Percentiles rank a stretch among this genome's conserved stretches.
Evolutionary conservation across 1,140 invertebrate genomes (phyloP).

Genomic region (Conus ventricosus): DNA sequence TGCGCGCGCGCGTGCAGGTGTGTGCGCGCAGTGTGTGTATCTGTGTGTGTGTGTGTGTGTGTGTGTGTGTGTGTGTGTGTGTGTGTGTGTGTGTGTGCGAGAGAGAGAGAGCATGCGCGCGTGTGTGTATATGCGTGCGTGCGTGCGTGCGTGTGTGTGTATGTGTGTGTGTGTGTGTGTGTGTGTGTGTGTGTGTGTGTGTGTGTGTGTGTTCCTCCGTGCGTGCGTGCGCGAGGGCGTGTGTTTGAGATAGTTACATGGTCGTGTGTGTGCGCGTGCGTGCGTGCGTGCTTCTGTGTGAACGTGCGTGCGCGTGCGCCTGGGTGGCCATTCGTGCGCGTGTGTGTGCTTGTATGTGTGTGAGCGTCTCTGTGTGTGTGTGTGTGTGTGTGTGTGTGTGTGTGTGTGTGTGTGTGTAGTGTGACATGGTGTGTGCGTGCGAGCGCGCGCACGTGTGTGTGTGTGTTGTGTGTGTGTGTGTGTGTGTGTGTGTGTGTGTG

Average conservation of each 20-base stretch:
- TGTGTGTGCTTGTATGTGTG: background rate
- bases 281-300: background rate
- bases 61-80: background rate
- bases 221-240: background rate
- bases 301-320: background rate
- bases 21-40: background rate
- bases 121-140: background rate
- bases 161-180: background rate
- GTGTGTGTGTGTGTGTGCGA: background rate
- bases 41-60: background rate
- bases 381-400: background rate
- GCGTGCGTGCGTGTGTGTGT: background rate
- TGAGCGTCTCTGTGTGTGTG: background rate
- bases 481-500: too few species aligned
- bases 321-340: background rate
- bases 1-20: background rate
- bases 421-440: too few species aligned
- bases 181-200: background rate
- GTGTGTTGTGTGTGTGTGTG: too few species aligned
- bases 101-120: too few species aligned
- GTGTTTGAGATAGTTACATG: background rate
- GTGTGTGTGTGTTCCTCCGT: background rate
- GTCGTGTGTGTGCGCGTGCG: background rate
- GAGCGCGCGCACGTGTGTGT: too few species aligned
- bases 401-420: too few species aligned